phyloP scores from a whole-genome alignment of 2,113 vertebrate genomes.

The Gambusia holbrooki region DNA sequence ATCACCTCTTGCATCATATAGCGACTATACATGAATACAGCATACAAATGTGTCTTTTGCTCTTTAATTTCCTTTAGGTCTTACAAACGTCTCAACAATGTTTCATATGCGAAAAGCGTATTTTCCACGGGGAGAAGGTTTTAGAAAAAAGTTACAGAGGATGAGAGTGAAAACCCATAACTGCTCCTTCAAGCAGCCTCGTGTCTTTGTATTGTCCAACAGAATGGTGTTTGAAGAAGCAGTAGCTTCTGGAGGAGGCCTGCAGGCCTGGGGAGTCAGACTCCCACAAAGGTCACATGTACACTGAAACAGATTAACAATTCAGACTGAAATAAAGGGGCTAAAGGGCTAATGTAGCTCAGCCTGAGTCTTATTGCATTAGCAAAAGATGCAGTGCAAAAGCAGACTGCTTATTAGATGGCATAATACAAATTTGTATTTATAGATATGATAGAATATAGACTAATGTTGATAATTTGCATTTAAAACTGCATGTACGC shows the following conservation, averaged over 20 bases:
- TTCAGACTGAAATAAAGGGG: slow-evolving; percentile 75
- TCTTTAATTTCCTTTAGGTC: neutral
- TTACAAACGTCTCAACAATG: neutral
- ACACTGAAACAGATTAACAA: slow-evolving; percentile 76
- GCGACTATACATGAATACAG: neutral
- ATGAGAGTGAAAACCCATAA: slow-evolving; percentile 37
- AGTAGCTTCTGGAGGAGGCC: slow-evolving; percentile 62
- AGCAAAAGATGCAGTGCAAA: slow-evolving; percentile 62
- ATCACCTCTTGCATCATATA: neutral
- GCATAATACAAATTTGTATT: slow-evolving; percentile 20
- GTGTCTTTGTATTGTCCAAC: slow-evolving; percentile 57
- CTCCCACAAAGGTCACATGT: slow-evolving; percentile 76
- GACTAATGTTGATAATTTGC: slow-evolving; percentile 4
- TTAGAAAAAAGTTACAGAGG: slow-evolving; percentile 5
- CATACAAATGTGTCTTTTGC: neutral
- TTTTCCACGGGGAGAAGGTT: slow-evolving; percentile 4
- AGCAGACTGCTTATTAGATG: slow-evolving; percentile 52
- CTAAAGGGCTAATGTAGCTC: slow-evolving; percentile 71
- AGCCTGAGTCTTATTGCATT: slow-evolving; percentile 76
- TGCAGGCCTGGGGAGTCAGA: slow-evolving; percentile 65
- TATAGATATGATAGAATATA: slow-evolving; percentile 19
- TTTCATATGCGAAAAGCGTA: slow-evolving; percentile 5
- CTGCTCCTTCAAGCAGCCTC: slow-evolving; percentile 49
- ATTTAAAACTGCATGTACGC: neutral
- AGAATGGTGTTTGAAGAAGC: slow-evolving; percentile 61